Conservation (phyloP, 2,113 vertebrate genomes). For the Channa maculata region DNA sequence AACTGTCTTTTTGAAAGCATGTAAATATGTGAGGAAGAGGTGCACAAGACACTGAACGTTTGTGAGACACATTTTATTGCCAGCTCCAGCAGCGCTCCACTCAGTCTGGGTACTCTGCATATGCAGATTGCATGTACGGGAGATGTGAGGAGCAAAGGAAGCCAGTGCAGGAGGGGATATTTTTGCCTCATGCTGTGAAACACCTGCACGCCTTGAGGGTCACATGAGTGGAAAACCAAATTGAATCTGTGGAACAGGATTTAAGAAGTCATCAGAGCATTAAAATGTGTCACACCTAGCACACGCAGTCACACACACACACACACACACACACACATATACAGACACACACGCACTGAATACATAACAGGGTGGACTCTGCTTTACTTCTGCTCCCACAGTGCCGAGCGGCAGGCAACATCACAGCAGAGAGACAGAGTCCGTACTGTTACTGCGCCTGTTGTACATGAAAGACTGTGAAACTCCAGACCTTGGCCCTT, state of each 20-base stretch:
- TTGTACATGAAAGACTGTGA: conserved; percentile 73
- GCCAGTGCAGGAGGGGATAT: conserved; percentile 33
- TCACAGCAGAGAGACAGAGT: conserved; percentile 60
- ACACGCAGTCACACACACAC: conserved; percentile 19
- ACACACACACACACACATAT: conserved; percentile 2
- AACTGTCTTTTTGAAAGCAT: conserved; percentile 17
- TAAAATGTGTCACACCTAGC: conserved; percentile 38
- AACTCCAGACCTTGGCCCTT: conserved; percentile 79
- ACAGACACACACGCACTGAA: conserved; percentile 3
- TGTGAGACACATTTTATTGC: conserved; percentile 17
- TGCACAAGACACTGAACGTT: conserved; percentile 8
- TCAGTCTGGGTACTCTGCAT: conserved; percentile 1
- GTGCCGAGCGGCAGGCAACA: conserved; percentile 63
- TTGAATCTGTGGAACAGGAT: conserved; percentile 44
- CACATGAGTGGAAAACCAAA: conserved; percentile 48
- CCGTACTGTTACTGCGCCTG: conserved; percentile 54
- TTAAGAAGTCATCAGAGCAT: conserved; percentile 45
- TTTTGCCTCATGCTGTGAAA: conserved; percentile 44
- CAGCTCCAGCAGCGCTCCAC: conserved; percentile 13
- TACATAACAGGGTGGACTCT: conserved; percentile 61
- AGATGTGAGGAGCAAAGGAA: conserved; percentile 16
- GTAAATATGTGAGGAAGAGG: conserved; percentile 28
- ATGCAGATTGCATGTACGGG: conserved; percentile 10
- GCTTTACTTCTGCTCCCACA: conserved; percentile 62
- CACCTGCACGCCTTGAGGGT: conserved; percentile 38